Evolutionary conservation across 2,113 vertebrate genomes (phyloP).

Genomic region (Callaeas wilsoni): DNA sequence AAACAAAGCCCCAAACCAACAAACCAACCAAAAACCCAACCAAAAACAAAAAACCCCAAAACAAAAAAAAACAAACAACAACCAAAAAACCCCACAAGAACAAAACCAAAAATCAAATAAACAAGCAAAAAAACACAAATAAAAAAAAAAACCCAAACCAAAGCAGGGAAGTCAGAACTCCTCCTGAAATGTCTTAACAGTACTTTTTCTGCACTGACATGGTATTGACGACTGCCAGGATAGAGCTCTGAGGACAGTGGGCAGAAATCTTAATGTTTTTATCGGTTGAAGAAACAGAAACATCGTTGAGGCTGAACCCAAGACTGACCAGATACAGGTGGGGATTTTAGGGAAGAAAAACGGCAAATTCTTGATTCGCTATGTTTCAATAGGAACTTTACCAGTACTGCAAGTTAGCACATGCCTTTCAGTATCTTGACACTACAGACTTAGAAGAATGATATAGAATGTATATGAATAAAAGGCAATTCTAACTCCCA

Average conservation of each 20-base stretch:
- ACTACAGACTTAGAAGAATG: background rate
- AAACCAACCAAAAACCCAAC: background rate
- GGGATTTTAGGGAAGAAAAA: background rate
- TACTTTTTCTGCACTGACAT: background rate
- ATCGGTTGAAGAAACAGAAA: background rate
- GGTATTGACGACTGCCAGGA: background rate
- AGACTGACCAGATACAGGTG: background rate
- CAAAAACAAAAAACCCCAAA: background rate
- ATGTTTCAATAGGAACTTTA: background rate
- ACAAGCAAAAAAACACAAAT: no score
- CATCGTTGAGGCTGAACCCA: background rate
- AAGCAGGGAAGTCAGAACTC: background rate
- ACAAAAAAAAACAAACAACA: background rate
- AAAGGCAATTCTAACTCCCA: background rate
- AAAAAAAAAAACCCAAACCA: background rate
- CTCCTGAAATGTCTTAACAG: background rate
- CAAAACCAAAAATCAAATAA: no score
- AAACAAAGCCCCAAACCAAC: background rate
- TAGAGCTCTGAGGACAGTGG: background rate
- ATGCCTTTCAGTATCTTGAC: background rate
- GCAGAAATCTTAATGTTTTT: background rate
- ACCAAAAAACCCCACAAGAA: accelerated
- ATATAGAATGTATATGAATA: background rate
- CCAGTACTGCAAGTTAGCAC: background rate
- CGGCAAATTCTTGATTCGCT: background rate